A percentile compares a stretch with the other conserved stretches of the same genome.
phyloP scores from a whole-genome alignment of 2,113 vertebrate species.

The Myrmecophaga tridactyla region DNA sequence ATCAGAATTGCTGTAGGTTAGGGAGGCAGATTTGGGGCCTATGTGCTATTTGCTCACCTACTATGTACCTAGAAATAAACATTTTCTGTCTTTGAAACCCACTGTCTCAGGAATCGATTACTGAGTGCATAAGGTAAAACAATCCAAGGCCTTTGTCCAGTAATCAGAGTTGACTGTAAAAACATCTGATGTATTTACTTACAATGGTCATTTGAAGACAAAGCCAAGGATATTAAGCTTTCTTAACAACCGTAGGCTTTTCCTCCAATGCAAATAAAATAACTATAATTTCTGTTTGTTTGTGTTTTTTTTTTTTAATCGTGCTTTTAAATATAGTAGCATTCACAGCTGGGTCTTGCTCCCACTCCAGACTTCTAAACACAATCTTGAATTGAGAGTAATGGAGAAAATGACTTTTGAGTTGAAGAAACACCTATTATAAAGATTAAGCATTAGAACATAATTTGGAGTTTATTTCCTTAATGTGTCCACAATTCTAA shows the following conservation, averaged over 20 bases:
- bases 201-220: not conserved
- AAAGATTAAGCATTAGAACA: not conserved
- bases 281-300: not conserved
- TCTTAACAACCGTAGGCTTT: not conserved
- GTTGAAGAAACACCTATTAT: not conserved
- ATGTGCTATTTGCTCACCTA: too few relatives aligned
- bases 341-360: not conserved
- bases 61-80: too few relatives aligned
- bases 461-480: conserved; percentile 21
- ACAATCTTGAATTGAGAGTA: conserved; percentile 30
- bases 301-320: not conserved
- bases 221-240: not conserved
- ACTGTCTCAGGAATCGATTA: too few relatives aligned
- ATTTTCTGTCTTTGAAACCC: too few relatives aligned
- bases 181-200: not conserved
- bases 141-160: too few relatives aligned
- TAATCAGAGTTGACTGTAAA: not conserved
- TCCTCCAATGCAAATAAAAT: not conserved
- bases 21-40: too few relatives aligned
- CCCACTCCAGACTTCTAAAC: not conserved
- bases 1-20: too few relatives aligned
- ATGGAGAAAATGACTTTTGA: not conserved
- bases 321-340: not conserved
- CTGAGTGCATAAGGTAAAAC: too few relatives aligned
- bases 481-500: not conserved